These are phyloP conservation scores for Aldabrachelys gigantea DNA, from an alignment of 2,113 vertebrate species.

Conservation along the genomic window DNA sequence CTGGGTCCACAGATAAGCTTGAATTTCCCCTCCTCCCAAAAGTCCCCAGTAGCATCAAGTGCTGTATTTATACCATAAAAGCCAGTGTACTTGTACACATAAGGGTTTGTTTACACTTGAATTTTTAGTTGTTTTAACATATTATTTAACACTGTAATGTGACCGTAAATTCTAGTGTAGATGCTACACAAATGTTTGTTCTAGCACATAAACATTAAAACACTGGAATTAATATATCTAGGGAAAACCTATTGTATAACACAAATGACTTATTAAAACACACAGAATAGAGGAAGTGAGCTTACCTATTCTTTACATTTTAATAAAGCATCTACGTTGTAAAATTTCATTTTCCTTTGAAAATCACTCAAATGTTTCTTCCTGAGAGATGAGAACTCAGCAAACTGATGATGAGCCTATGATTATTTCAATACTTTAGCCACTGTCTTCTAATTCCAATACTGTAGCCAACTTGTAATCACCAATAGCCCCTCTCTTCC, in stretches of 20 bases:
- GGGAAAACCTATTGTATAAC: background rate
- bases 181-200: background rate
- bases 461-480: background rate
- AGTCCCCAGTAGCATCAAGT: background rate
- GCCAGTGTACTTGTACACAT: no score
- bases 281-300: background rate
- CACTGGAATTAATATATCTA: rapidly evolving
- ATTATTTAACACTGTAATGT: rapidly evolving
- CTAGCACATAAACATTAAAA: background rate
- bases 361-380: background rate
- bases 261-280: background rate
- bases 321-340: background rate
- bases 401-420: background rate
- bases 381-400: background rate
- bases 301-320: background rate
- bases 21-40: background rate
- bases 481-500: background rate
- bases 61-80: background rate
- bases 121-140: background rate
- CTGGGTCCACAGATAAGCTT: background rate
- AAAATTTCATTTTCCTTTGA: background rate
- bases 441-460: background rate
- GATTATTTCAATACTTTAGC: background rate
- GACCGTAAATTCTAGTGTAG: background rate
- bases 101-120: background rate